Evolutionary conservation across 64 coral and sea anemone species (phyloP).

Genomic region (Dendrophyllia cribrosa): DNA sequence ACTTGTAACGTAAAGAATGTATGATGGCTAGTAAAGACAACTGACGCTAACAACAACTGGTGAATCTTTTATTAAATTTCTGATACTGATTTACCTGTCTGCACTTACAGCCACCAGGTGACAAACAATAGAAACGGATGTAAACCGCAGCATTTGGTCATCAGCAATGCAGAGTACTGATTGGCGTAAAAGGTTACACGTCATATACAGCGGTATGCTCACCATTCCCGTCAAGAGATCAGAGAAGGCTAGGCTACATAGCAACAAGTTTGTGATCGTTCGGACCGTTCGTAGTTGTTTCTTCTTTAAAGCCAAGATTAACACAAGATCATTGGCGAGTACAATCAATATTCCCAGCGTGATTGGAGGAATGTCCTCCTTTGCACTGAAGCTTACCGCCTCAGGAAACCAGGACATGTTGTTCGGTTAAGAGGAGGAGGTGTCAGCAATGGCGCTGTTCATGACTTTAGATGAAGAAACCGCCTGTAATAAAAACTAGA

Average conservation of each 20-base stretch:
- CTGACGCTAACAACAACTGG: too few relatives aligned
- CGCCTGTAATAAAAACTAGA: too few relatives aligned
- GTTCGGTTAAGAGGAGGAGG: neutral
- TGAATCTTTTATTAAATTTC: too few relatives aligned
- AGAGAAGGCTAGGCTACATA: conserved; percentile 32
- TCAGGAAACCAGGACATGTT: neutral
- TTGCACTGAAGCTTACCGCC: neutral
- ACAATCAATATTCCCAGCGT: conserved; percentile 23
- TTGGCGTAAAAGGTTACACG: conserved; percentile 17
- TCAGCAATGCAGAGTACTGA: conserved; percentile 4
- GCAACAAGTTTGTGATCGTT: conserved; percentile 40
- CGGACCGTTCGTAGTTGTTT: neutral
- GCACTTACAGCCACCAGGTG: conserved; percentile 28
- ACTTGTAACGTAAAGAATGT: conserved; percentile 34
- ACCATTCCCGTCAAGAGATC: conserved; percentile 35
- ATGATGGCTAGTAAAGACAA: conserved; percentile 19
- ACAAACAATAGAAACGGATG: conserved; percentile 28
- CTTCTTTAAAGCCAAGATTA: conserved; percentile 18
- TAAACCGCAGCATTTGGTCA: conserved; percentile 48
- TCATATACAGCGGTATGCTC: conserved; percentile 40
- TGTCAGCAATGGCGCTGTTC: too few relatives aligned
- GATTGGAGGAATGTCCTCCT: conserved; percentile 23
- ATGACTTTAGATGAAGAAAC: too few relatives aligned
- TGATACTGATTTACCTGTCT: neutral
- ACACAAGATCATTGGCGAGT: neutral